Conservation (phyloP, 1,140 invertebrate genomes). For the Delia radicum region DNA sequence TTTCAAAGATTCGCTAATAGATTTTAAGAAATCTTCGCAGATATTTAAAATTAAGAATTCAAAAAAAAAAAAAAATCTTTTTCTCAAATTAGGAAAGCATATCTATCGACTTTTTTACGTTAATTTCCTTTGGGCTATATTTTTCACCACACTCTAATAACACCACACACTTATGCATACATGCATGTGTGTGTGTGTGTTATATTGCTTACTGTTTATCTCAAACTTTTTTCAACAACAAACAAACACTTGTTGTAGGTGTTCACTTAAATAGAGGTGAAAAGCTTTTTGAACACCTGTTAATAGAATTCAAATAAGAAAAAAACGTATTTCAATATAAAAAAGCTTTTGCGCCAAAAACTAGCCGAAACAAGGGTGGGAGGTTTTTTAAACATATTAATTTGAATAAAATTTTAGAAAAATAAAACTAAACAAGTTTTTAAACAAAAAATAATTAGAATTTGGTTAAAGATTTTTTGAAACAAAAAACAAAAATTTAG, state of each 20-base stretch:
- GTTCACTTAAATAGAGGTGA: not conserved
- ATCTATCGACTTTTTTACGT: no score
- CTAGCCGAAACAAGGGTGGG: not conserved
- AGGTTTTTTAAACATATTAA: not conserved
- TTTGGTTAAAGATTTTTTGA: not conserved
- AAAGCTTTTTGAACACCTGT: slow-evolving; percentile 1
- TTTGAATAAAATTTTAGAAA: not conserved
- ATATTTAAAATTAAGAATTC: no score
- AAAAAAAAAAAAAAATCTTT: no score
- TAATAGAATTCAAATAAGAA: not conserved
- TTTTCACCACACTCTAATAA: no score
- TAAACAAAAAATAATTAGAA: no score
- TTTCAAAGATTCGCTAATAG: no score
- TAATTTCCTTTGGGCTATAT: not conserved
- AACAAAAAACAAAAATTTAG: not conserved
- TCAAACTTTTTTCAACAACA: no score
- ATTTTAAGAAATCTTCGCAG: no score
- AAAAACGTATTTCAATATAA: no score
- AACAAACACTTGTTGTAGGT: not conserved
- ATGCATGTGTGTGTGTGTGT: not conserved
- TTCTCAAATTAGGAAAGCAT: no score
- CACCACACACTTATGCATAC: not conserved
- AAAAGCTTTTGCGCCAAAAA: not conserved
- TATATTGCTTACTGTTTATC: no score
- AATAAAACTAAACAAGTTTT: not conserved